Base-by-base conservation (phyloP, 2,113 vertebrate genomes). In the Hippoglossus stenolepis region DNA sequence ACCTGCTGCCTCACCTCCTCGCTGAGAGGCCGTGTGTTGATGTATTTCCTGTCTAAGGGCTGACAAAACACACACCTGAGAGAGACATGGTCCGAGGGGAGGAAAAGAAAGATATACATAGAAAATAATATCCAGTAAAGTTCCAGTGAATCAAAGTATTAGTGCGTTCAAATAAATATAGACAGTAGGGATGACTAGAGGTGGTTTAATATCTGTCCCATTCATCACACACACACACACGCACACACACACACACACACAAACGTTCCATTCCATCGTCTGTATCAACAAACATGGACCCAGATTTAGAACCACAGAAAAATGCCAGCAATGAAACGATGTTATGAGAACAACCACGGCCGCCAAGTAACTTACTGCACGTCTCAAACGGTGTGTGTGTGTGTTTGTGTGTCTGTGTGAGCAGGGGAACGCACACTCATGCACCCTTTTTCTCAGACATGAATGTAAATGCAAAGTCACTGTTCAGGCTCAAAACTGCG, bases 231-330 rank as follows among this genome's bases (percentile, higher is more conserved):
- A n/a, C 78, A 70, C 65, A 35, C 74, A 47, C 38, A 15, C n/a
- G n/a, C n/a, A n/a, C 57, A 56, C 76, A 83, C 17, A 54, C 65
- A 83, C 76, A 70, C 73, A 65, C 67, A 70, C 63, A 72, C 63
- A 73, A 40, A 15, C n/a, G 23, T 77, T 82, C 66, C 87, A 85
- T 85, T 90, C 81, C 89, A 80, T 80, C 75, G 85, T 84, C 63
- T 85, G 76, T 75, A 83, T 89, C 89, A 91, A 92, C 87, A 91
- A 92, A 91, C 83, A 89, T 74, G 75, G 51, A 81, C 68, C 87
- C 88, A 81, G 64, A 90, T 91, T 92, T 89, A 90, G 87, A 91
- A 83, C 78, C 67, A 63, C 80, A 91, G 79, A 89, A 89, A 91
- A 89, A 92, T 91, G 87, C 78, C 75, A 85, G 85, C 82, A 87